Evolutionary conservation across 2,888 invertebrate species (phyloP).

Genomic region (Oxycera nigricornis): DNA sequence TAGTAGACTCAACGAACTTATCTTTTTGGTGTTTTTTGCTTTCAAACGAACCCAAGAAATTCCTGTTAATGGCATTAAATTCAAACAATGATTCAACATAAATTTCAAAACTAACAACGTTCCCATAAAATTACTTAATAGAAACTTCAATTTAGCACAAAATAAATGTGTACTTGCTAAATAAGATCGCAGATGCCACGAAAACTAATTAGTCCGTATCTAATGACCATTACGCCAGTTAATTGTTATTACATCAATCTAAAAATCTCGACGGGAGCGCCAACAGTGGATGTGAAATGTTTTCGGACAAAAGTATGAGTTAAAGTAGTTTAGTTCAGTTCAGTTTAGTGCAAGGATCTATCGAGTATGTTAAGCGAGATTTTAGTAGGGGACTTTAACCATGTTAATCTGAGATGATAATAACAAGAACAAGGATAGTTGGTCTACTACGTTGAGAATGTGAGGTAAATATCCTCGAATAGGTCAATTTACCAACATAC

Average conservation of each 20-base stretch:
- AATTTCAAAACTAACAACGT: slow-evolving; percentile 28
- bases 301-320: background rate
- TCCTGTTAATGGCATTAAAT: background rate
- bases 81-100: slow-evolving; percentile 8
- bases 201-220: slow-evolving; percentile 33
- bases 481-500: background rate
- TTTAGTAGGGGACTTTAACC: too few species aligned
- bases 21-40: too few species aligned
- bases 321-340: too few species aligned
- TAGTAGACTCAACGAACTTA: too few species aligned
- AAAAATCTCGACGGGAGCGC: background rate
- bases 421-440: too few species aligned
- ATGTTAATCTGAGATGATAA: too few species aligned
- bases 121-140: slow-evolving; percentile 33
- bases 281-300: background rate
- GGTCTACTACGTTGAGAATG: too few species aligned
- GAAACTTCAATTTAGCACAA: slow-evolving; percentile 19
- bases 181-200: slow-evolving; percentile 7
- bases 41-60: background rate
- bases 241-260: slow-evolving; percentile 29
- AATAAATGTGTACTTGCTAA: slow-evolving; percentile 12
- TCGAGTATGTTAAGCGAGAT: too few species aligned
- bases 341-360: too few species aligned
- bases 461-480: background rate
- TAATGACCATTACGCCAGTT: slow-evolving; percentile 26